Evolutionary conservation across 1,140 invertebrate genomes (phyloP), one percentile per base, ranked within the genome.

Genomic region (Phortica variegata): DNA sequence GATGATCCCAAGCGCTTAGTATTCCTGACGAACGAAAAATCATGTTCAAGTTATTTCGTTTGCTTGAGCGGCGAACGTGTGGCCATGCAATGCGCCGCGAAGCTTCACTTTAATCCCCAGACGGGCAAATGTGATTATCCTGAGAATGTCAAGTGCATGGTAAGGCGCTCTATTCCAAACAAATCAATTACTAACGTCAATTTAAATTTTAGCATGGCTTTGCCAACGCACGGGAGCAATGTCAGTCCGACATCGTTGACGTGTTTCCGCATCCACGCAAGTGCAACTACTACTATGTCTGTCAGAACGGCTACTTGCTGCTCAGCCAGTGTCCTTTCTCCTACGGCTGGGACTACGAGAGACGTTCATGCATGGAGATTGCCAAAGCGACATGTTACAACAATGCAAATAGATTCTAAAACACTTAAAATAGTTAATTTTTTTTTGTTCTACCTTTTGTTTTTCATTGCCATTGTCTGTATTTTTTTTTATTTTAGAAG

Each of bases 201-300:
- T 13, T 34, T 36, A 2, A 1, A 3, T 51, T 52, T 1, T 42
- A 73, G 70, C 17, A 47, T 3, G 37, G 49, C 16, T 40, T 39
- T 5, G 43, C 29, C 3, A 65, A 44, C 44, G 56, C 51, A 2
- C 44, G 59, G 12, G 68, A 69, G 34, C 71, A 68, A 33, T 75
- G 71, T 44, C 58, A 62, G 15, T n/a, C 26, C 0, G 44, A 73
- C 23, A 61, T 53, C 5, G 49, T 62, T 0, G 65, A 73, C 43
- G 45, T 60, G 2, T 75, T 59, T 57, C 72, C 72, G 1, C 72
- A 75, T 56, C 34, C 58, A 12, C 56, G 50, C 12, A 73, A 75
- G 26, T 75, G 72, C 36, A 74, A 75, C 31, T 75, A 73, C 34
- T 75, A 61, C 16, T 72, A 73, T 29, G 50, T 54, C 13, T 75